phyloP scores from a whole-genome alignment of 2,797 vertebrate species.

The Paedocypris micromegethes region DNA sequence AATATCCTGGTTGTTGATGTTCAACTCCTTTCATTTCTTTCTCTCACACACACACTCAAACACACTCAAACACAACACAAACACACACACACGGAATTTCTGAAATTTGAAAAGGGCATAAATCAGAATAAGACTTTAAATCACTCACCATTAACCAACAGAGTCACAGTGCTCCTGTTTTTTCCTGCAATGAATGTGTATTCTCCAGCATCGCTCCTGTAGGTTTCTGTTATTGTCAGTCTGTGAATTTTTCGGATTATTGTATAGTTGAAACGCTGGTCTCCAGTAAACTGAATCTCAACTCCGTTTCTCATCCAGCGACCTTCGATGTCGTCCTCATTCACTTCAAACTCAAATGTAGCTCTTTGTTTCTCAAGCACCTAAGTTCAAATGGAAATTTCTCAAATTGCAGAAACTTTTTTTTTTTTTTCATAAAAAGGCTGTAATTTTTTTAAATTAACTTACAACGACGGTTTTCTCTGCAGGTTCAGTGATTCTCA shows the following conservation, averaged over 20 bases:
- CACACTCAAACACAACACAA: too few relatives aligned
- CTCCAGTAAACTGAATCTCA: slow-evolving; percentile 78
- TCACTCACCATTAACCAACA: slow-evolving; percentile 76
- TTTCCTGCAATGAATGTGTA: slow-evolving; percentile 81
- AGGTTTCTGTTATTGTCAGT: slow-evolving; percentile 78
- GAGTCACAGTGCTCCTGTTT: slow-evolving; percentile 76
- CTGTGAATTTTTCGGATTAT: slow-evolving; percentile 77
- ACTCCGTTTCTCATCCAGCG: slow-evolving; percentile 82
- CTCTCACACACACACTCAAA: too few relatives aligned
- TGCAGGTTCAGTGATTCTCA: slow-evolving; percentile 69
- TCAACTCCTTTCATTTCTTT: too few relatives aligned
- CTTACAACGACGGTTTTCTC: slow-evolving; percentile 66
- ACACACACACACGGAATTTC: too few relatives aligned
- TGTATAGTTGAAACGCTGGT: slow-evolving; percentile 75
- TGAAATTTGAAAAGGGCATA: not conserved
- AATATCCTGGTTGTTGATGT: too few relatives aligned
- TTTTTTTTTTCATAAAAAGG: not conserved
- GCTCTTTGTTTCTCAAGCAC: slow-evolving; percentile 81
- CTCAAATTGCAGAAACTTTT: not conserved
- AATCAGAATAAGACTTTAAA: not conserved
- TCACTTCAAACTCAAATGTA: slow-evolving; percentile 83
- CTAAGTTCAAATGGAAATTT: slow-evolving; percentile 51
- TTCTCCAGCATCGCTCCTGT: slow-evolving; percentile 77
- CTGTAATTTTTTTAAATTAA: not conserved
- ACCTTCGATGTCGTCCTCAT: slow-evolving; percentile 82